Evolutionary conservation across 1,140 invertebrate species (phyloP).

Genomic region (Heliconius melpomene): DNA sequence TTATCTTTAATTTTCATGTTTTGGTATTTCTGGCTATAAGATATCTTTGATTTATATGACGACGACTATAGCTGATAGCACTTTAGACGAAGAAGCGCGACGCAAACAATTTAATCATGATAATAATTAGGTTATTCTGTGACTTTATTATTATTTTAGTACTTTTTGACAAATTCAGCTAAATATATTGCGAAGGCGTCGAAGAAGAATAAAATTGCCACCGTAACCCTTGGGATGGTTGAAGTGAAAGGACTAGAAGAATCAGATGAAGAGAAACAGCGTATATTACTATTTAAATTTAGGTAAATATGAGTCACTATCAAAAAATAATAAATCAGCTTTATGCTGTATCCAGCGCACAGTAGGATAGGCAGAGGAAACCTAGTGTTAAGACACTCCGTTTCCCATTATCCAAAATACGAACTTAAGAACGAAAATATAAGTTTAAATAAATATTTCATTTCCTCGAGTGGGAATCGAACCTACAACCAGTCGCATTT

Average conservation of each 20-base stretch:
- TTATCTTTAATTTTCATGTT: too few relatives aligned
- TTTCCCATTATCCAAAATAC: too few relatives aligned
- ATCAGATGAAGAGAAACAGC: conserved; percentile 53
- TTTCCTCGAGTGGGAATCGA: too few relatives aligned
- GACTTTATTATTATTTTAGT: conserved; percentile 45
- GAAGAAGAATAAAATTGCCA: conserved; percentile 61
- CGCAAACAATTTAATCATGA: not conserved
- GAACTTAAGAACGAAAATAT: too few relatives aligned
- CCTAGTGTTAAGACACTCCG: too few relatives aligned
- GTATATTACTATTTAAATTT: conserved; percentile 58
- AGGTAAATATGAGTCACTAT: conserved; percentile 44
- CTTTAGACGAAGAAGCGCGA: too few relatives aligned
- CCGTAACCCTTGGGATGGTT: conserved; percentile 66
- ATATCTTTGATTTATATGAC: too few relatives aligned
- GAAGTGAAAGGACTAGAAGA: conserved; percentile 62
- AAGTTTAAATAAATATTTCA: too few relatives aligned
- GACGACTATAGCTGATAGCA: not conserved
- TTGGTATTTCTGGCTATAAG: not conserved
- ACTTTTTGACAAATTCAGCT: conserved; percentile 64
- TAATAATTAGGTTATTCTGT: not conserved
- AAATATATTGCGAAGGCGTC: conserved; percentile 45
- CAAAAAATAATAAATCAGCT: too few relatives aligned
- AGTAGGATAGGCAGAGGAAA: too few relatives aligned
- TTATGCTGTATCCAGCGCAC: too few relatives aligned
- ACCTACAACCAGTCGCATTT: too few relatives aligned